These are phyloP conservation scores for Porites australiensis DNA, from an alignment of 64 coral and sea anemone genomes.

Conservation along the genomic window DNA sequence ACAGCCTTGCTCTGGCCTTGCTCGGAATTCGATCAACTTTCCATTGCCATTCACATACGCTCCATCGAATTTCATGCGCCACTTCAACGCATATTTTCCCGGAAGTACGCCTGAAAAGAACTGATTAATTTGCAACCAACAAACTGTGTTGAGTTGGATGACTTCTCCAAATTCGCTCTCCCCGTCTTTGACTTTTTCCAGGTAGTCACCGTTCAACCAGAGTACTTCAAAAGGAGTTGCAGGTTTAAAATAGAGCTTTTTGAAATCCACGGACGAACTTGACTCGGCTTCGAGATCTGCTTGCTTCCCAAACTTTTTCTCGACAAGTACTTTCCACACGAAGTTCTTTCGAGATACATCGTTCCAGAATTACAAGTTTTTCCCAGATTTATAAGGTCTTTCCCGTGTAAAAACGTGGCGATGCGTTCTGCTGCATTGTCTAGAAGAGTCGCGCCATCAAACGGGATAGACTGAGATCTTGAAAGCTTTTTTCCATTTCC, in stretches of 20 bases:
- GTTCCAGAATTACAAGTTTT: conserved; percentile 83
- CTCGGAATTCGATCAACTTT: conserved; percentile 52
- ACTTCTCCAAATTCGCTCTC: conserved; percentile 68
- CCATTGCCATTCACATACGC: conserved; percentile 49
- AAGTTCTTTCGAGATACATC: conserved; percentile 56
- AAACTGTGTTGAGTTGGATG: conserved; percentile 60
- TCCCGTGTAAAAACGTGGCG: conserved; percentile 70
- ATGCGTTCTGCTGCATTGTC: conserved; percentile 69
- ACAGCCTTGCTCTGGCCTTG: conserved; percentile 55
- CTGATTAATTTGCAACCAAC: conserved; percentile 65
- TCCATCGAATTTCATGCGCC: conserved; percentile 71
- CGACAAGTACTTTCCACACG: conserved; percentile 66
- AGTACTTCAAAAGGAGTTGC: conserved; percentile 50
- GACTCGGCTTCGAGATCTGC: neutral
- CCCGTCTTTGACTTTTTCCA: conserved; percentile 51
- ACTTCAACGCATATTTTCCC: conserved; percentile 63
- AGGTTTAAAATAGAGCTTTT: conserved; percentile 69
- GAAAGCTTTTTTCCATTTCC: too few relatives aligned
- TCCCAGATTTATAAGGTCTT: conserved; percentile 83
- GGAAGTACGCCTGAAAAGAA: conserved; percentile 52
- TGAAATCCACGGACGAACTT: conserved; percentile 27
- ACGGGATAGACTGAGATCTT: neutral
- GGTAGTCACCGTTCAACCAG: conserved; percentile 41
- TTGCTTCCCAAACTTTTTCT: conserved; percentile 60
- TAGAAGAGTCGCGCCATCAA: conserved; percentile 43